A percentile compares a stretch with the other conserved stretches of the same genome.
Evolutionary conservation across 1,140 invertebrate genomes (phyloP).

Genomic region (Campoletis sonorensis): DNA sequence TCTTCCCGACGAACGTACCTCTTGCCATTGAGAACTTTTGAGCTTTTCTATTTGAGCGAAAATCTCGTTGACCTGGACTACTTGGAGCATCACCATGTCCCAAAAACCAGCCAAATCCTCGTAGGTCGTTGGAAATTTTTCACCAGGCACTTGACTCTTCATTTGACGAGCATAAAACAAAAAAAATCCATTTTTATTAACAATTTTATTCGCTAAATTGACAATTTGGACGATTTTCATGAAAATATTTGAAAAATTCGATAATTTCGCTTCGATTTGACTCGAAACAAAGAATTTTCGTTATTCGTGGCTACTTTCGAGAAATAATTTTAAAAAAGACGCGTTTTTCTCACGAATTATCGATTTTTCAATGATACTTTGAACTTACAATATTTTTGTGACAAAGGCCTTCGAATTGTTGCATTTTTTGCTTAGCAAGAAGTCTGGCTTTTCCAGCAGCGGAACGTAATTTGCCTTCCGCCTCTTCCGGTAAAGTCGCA

Average conservation of each 20-base stretch:
- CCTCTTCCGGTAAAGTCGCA: conserved; percentile 82
- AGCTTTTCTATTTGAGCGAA: conserved; percentile 87
- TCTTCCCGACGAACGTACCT: conserved; percentile 65
- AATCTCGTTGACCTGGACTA: conserved; percentile 87
- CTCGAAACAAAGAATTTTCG: no score
- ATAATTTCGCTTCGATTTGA: no score
- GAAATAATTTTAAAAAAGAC: no score
- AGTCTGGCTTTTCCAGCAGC: conserved; percentile 94
- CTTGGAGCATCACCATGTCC: conserved; percentile 97
- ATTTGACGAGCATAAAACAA: conserved; percentile 45
- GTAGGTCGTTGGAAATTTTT: conserved; percentile 90
- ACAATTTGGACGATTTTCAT: no score
- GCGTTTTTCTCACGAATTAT: no score
- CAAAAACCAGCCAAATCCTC: conserved; percentile 96
- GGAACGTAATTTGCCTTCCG: conserved; percentile 88
- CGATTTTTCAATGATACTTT: no score
- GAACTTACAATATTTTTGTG: conserved; percentile 87
- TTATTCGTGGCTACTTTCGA: no score
- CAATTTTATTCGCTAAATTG: no score
- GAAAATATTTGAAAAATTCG: no score
- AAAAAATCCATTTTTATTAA: no score
- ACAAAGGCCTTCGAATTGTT: conserved; percentile 94
- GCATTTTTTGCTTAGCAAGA: conserved; percentile 93
- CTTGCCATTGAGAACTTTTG: conserved; percentile 85
- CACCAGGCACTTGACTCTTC: conserved; percentile 83